phyloP scores from a whole-genome alignment of 2,888 invertebrate genomes.

The Lasioglossum calceatum region DNA sequence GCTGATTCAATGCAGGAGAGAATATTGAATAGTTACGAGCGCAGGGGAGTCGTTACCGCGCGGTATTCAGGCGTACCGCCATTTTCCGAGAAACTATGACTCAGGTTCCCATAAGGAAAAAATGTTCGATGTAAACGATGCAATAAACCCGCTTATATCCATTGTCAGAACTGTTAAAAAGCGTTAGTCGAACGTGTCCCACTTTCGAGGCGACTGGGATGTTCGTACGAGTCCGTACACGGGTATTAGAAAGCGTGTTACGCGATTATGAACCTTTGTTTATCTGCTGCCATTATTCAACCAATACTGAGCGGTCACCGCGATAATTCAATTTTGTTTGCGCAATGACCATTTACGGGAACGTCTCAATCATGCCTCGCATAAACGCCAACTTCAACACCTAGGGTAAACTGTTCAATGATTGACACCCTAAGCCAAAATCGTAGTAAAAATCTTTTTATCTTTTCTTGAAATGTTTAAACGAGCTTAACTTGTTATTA shows the following conservation, averaged over 20 bases:
- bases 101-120: slow-evolving; percentile 18
- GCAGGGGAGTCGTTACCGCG: neutral
- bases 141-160: slow-evolving; percentile 23
- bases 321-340: slow-evolving; percentile 64
- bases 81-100: slow-evolving; percentile 36
- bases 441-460: no score
- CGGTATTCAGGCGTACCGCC: slow-evolving; percentile 1
- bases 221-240: slow-evolving; percentile 47
- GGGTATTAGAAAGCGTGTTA: slow-evolving; percentile 77
- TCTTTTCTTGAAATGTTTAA: no score
- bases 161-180: slow-evolving; percentile 26
- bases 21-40: neutral
- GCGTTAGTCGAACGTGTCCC: slow-evolving; percentile 46
- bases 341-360: slow-evolving; percentile 35
- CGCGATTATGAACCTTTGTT: slow-evolving; percentile 70
- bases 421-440: no score
- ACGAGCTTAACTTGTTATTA: no score
- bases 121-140: slow-evolving; percentile 6
- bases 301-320: slow-evolving; percentile 58
- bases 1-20: neutral
- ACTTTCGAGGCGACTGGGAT: slow-evolving; percentile 51
- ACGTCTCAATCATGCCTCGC: neutral
- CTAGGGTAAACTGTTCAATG: neutral
- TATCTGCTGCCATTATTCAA: slow-evolving; percentile 65
- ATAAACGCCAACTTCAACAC: neutral